Conservation (phyloP, 2,113 vertebrate genomes). For the Holacanthus passer region DNA sequence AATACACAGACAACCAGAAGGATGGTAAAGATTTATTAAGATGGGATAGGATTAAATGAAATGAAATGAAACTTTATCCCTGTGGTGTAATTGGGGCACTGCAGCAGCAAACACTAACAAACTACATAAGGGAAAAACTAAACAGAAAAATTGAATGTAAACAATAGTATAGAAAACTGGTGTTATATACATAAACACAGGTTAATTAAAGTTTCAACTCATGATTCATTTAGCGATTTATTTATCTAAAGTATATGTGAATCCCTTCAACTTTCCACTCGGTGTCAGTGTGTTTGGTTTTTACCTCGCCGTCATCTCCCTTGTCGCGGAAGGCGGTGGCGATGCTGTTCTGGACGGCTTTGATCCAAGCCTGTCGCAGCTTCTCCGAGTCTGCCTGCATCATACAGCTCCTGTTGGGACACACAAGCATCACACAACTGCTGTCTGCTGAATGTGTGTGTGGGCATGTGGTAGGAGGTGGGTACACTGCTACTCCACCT, state of each 20-base stretch:
- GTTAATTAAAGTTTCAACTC: background rate
- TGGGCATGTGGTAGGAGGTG: background rate
- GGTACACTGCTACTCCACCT: constrained; percentile 13
- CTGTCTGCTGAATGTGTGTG: background rate
- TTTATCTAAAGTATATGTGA: background rate
- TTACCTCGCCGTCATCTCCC: constrained; percentile 91
- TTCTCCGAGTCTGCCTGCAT: constrained; percentile 98
- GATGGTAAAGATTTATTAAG: background rate
- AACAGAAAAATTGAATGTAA: background rate
- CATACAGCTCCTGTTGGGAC: constrained; percentile 92
- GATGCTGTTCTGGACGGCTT: constrained; percentile 97
- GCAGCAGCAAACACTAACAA: constrained; percentile 4
- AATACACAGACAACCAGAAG: background rate
- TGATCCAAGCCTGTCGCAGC: constrained; percentile 96
- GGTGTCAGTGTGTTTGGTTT: constrained; percentile 27
- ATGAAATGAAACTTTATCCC: background rate
- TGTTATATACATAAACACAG: constrained; percentile 11
- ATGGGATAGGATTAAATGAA: background rate
- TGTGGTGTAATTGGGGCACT: background rate
- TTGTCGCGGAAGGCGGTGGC: constrained; percentile 97
- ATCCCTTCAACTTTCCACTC: background rate
- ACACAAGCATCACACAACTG: constrained; percentile 35
- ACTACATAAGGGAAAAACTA: background rate
- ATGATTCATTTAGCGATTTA: background rate
- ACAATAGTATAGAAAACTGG: background rate